Percentiles rank a stretch among this genome's conserved stretches.
Evolutionary conservation across 2,797 vertebrate genomes (phyloP).

Genomic region (Anas bahamensis): DNA sequence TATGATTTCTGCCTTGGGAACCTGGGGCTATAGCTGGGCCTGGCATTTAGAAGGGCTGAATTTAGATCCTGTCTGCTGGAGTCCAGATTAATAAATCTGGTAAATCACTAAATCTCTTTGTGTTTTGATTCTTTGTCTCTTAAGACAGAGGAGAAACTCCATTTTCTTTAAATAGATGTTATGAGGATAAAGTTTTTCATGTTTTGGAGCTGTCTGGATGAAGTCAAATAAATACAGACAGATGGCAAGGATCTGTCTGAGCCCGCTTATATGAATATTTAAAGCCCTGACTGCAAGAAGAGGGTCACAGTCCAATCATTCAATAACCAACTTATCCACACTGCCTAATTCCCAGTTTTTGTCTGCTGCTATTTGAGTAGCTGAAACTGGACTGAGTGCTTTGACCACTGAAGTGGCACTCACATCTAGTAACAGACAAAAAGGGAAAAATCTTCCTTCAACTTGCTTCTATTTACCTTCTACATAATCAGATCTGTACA

Average conservation of each 20-base stretch:
- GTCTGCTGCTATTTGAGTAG: constrained; percentile 19
- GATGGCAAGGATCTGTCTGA: constrained; percentile 31
- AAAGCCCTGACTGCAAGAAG: constrained; percentile 25
- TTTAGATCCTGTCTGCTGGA: background rate
- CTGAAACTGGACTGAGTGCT: constrained; percentile 7
- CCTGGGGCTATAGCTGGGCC: background rate
- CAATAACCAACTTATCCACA: constrained; percentile 37
- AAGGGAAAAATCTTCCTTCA: background rate
- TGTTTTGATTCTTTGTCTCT: background rate
- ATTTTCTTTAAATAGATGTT: background rate
- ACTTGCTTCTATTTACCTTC: background rate
- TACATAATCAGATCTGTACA: background rate
- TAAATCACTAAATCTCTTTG: background rate
- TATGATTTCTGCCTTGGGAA: background rate
- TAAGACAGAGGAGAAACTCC: background rate
- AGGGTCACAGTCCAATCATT: constrained; percentile 43
- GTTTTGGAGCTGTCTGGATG: constrained; percentile 17
- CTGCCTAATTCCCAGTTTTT: constrained; percentile 10
- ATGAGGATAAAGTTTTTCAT: background rate
- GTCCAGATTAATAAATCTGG: background rate
- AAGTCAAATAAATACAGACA: constrained; percentile 34
- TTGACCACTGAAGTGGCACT: background rate
- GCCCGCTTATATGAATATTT: constrained; percentile 50
- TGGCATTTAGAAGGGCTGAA: background rate
- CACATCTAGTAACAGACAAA: background rate